These are phyloP conservation scores for Drosophila sp. DNA, from an alignment of 1,140 invertebrate species.

Conservation along the genomic window DNA sequence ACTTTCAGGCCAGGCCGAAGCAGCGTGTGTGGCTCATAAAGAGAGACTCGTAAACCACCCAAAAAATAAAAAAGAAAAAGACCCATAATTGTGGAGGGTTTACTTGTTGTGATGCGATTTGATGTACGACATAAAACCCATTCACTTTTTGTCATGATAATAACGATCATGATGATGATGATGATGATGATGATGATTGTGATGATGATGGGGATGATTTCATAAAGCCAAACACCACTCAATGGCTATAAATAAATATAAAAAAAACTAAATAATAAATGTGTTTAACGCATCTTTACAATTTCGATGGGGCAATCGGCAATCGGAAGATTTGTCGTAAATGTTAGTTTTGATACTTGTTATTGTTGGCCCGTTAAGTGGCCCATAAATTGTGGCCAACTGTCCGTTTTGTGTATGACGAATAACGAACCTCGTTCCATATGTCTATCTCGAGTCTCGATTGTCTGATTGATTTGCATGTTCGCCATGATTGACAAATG, in stretches of 20 bases:
- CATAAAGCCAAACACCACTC: conserved; percentile 43
- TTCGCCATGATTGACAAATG: conserved; percentile 51
- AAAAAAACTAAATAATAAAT: conserved; percentile 42
- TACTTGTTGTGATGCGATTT: conserved; percentile 33
- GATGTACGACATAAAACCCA: conserved; percentile 74
- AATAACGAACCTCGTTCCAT: conserved; percentile 42
- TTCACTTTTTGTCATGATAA: conserved; percentile 64
- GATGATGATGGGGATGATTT: conserved; percentile 37
- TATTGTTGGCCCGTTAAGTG: conserved; percentile 47
- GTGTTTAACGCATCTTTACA: conserved; percentile 67
- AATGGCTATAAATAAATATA: conserved; percentile 63
- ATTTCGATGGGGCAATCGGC: conserved; percentile 46
- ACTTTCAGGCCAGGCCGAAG: conserved; percentile 28
- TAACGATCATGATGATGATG: conserved; percentile 14
- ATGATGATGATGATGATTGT: neutral
- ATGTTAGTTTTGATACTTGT: conserved; percentile 25
- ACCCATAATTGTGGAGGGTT: conserved; percentile 55
- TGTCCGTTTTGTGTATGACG: conserved; percentile 61
- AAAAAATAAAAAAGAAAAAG: conserved; percentile 46
- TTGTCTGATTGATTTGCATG: conserved; percentile 68
- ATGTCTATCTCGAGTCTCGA: conserved; percentile 30
- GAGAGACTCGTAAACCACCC: conserved; percentile 64
- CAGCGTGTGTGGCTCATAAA: conserved; percentile 48
- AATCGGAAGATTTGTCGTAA: conserved; percentile 36
- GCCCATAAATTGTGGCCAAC: conserved; percentile 71